These are phyloP conservation scores for Protodeltote pygarga DNA, from an alignment of 2,888 invertebrate species.

Conservation along the genomic window DNA sequence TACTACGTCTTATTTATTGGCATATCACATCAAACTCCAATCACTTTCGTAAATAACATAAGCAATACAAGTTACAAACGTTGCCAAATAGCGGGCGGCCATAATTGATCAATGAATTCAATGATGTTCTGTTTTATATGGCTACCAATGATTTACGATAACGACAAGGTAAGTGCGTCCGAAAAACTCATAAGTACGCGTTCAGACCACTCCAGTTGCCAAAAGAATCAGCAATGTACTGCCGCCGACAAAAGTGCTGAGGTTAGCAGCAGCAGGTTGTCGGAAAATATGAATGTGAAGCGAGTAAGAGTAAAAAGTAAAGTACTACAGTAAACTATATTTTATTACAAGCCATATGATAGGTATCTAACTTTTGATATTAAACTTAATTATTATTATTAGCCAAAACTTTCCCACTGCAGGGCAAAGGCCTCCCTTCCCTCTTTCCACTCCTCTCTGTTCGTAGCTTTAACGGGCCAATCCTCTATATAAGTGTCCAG, in stretches of 20 bases:
- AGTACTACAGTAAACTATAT: too few species aligned
- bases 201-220: constrained; percentile 71
- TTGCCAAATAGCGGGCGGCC: constrained; percentile 41
- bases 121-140: constrained; percentile 50
- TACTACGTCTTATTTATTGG: constrained; percentile 19
- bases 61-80: constrained; percentile 13
- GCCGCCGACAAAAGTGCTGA: constrained; percentile 43
- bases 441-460: too few species aligned
- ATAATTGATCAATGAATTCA: constrained; percentile 47
- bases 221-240: constrained; percentile 77
- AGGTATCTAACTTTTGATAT: too few species aligned
- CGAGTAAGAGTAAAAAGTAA: too few species aligned
- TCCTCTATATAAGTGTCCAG: too few species aligned
- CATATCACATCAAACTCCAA: constrained; percentile 14
- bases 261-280: neutral
- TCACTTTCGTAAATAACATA: constrained; percentile 40
- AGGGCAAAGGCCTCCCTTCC: too few species aligned
- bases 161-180: constrained; percentile 69
- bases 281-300: neutral
- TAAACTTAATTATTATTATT: too few species aligned
- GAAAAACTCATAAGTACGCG: constrained; percentile 71
- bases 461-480: too few species aligned
- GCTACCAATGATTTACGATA: constrained; percentile 75
- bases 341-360: too few species aligned
- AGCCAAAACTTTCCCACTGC: too few species aligned